Conservation (phyloP, 2,113 vertebrate genomes). For the Procavia capensis region DNA sequence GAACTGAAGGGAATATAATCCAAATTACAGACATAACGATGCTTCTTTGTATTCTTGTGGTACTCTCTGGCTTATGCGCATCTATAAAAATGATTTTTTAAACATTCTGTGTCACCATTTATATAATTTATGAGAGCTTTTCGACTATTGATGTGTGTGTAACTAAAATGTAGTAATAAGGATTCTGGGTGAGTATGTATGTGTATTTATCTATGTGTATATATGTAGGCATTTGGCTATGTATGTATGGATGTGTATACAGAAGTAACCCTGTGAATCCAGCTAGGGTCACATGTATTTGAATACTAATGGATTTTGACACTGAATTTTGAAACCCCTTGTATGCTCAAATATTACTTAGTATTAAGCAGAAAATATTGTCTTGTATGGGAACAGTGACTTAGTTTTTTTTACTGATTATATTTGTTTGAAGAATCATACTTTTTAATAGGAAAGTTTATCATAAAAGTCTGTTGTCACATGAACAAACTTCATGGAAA, state of each 20-base stretch:
- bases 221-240: not conserved
- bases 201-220: not conserved
- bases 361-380: not conserved
- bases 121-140: constrained; percentile 52
- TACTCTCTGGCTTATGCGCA: not conserved
- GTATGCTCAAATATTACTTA: constrained; percentile 13
- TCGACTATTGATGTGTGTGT: not conserved
- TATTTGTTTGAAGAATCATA: not conserved
- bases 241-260: no score
- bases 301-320: not conserved
- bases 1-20: constrained; percentile 56
- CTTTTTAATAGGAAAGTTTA: not conserved
- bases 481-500: not conserved
- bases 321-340: not conserved
- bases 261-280: not conserved
- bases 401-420: not conserved
- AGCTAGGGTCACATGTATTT: not conserved
- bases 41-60: constrained; percentile 44
- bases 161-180: not conserved
- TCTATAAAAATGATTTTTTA: constrained; percentile 56
- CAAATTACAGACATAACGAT: constrained; percentile 57
- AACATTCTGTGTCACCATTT: not conserved
- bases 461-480: not conserved
- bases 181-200: not conserved
- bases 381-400: not conserved